Percentiles rank a stretch among this genome's conserved stretches.
Evolutionary conservation across 1,140 invertebrate genomes (phyloP).

Genomic region (Neuroterus valhalla): DNA sequence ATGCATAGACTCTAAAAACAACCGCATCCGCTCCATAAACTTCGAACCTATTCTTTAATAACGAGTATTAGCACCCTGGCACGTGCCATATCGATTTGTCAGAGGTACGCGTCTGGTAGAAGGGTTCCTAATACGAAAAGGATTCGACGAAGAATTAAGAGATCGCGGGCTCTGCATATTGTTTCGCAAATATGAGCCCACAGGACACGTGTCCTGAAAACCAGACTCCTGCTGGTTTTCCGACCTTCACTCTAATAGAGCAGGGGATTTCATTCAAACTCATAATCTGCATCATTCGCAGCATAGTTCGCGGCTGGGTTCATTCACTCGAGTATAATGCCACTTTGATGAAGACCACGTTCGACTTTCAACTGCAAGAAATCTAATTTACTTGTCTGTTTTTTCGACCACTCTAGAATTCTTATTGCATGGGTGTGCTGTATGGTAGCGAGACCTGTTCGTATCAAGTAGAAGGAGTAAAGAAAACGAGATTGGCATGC

Average conservation of each 20-base stretch:
- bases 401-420: neutral
- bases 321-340: neutral
- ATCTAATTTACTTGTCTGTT: neutral
- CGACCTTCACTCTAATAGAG: slow-evolving; percentile 9
- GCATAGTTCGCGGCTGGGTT: neutral
- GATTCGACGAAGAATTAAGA: slow-evolving; percentile 23
- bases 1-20: too few relatives aligned
- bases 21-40: neutral
- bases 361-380: neutral
- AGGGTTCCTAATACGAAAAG: slow-evolving; percentile 16
- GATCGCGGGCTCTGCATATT: slow-evolving; percentile 18
- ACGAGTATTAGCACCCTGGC: neutral
- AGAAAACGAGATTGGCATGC: too few relatives aligned
- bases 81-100: slow-evolving; percentile 8
- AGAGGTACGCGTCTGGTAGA: neutral
- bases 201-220: slow-evolving; percentile 7
- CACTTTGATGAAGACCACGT: slow-evolving; percentile 1
- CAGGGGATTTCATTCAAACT: neutral
- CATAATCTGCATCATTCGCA: slow-evolving; percentile 17
- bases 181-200: slow-evolving; percentile 30
- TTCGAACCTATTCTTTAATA: neutral
- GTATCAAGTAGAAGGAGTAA: too few relatives aligned
- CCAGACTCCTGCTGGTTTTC: neutral
- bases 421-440: too few relatives aligned
- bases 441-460: too few relatives aligned